Conservation (phyloP, 2,888 invertebrate genomes). For the Acronicta leporina region DNA sequence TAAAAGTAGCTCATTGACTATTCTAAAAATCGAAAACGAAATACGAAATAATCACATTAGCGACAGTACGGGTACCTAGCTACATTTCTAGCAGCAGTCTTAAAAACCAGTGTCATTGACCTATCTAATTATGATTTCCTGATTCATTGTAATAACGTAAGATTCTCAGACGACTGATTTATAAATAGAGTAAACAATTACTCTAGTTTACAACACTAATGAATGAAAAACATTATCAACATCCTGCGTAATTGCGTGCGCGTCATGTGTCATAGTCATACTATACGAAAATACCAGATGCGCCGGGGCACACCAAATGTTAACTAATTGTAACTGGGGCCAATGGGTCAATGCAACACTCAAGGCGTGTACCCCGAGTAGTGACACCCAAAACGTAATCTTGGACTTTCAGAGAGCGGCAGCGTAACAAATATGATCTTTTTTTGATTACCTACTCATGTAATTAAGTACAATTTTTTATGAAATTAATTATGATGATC, state of each 20-base stretch:
- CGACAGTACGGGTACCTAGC: conserved; percentile 12
- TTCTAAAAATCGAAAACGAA: neutral
- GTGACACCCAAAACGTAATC: conserved; percentile 7
- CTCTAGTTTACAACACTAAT: conserved; percentile 67
- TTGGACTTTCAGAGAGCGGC: neutral
- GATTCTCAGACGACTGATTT: conserved; percentile 58
- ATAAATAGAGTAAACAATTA: conserved; percentile 71
- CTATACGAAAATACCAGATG: conserved; percentile 57
- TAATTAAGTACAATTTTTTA: too few relatives aligned
- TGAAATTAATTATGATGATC: too few relatives aligned
- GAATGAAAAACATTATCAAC: conserved; percentile 81
- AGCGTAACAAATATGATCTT: too few relatives aligned
- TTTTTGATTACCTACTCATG: too few relatives aligned
- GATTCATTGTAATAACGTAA: conserved; percentile 49
- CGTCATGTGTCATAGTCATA: conserved; percentile 63
- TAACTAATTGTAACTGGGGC: conserved; percentile 47
- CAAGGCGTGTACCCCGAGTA: conserved; percentile 16
- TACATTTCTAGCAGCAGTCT: conserved; percentile 15
- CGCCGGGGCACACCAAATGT: conserved; percentile 40
- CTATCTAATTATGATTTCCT: conserved; percentile 51
- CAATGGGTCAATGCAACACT: conserved; percentile 52
- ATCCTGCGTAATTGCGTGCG: conserved; percentile 78
- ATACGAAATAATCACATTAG: too few relatives aligned
- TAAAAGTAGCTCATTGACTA: neutral
- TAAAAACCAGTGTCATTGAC: conserved; percentile 36